Base-by-base conservation (phyloP, 2,888 invertebrate genomes). In the Criorhina ranunculi region DNA sequence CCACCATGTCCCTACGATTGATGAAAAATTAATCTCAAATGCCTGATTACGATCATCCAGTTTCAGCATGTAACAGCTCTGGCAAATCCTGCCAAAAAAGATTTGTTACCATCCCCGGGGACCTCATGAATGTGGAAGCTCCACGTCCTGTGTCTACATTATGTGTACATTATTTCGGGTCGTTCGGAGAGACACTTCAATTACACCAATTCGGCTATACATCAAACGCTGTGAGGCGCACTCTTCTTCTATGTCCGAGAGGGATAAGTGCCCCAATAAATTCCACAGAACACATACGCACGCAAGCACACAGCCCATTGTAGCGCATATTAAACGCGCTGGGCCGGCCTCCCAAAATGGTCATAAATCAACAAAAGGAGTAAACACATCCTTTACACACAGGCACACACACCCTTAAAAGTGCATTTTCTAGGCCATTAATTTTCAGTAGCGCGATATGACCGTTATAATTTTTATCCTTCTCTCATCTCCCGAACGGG, bases 371-470 rank as follows among this genome's bases (percentile, higher is more conserved):
- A 72, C 59, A 59, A 49, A n/a, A 49, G 59, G 60, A 72, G 49
- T 49, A 60, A 59, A 29, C 72, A 37, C 49, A 31, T 49, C 11
- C 12, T 11, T 24, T 24, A 24, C 24, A 3, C 4, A 24, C 2
- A n/a, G n/a, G n/a, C n/a, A 49, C 29, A 31, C 51, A 72, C 59
- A 17, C 60, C 59, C 60, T 77, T 60, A 67, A 69, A 67, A 77
- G 42, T 69, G 77, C 77, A 77, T 69, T 53, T 77, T 60, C 77
- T 69, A 53, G 51, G 77, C 40, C 59, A 77, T 77, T 77, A 60
- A 77, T 77, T 67, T 42, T 33, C 59, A 67, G 24, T 24, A 4
- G 40, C 42, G 57, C 67, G 37, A 49, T 66, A 46, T 57, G 57
- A 46, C 46, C 66, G 57, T 57, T 59, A 35, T 70, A 49, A 70